Base-by-base conservation (phyloP, 2,888 invertebrate genomes). In the Erpobdella octoculata region DNA sequence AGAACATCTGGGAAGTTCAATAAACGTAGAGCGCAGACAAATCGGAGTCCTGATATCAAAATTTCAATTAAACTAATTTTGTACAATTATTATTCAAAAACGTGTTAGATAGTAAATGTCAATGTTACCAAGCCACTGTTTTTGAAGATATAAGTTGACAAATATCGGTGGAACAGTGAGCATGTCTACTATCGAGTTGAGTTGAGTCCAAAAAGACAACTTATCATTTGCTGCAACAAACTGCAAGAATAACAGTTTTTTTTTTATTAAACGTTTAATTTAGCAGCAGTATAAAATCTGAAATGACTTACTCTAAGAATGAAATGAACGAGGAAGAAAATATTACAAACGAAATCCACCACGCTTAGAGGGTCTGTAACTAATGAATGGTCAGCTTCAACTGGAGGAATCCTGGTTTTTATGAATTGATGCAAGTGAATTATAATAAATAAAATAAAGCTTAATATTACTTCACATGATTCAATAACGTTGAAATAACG, bases 151-250 rank as follows among this genome's bases (percentile, higher is more conserved):
- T 18, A 69, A 2, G 33, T 33, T 58, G 12, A 31, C 35, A 36
- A 69, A 69, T 25, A 69, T 69, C 18, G 69, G 69, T 33, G 53
- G 35, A 21, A 69, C 36, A 36, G 69, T 69, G 35, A 69, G 35
- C 15, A 69, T 48, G 58, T 69, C 69, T n/a, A 48, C 69, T 2
- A 69, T n/a, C n/a, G 53, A 41, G 4, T 21, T 28, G 12, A 69
- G 36, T n/a, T 41, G 18, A n/a, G 58, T 33, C 69, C 69, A 69
- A 36, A 48, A 69, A 12, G n/a, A n/a, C 35, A 69, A 37, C 35
- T 69, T 69, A 46, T 58, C 48, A 36, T 69, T 48, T 21, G 69
- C 31, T 15, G 48, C 69, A n/a, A 69, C 18, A 21, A 58, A 58
- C 69, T 69, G 53, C 25, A 38, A 67, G 8, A 8, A 28, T 41